Base-by-base conservation (phyloP, 2,113 vertebrate genomes). In the Psammodynastes pulverulentus region DNA sequence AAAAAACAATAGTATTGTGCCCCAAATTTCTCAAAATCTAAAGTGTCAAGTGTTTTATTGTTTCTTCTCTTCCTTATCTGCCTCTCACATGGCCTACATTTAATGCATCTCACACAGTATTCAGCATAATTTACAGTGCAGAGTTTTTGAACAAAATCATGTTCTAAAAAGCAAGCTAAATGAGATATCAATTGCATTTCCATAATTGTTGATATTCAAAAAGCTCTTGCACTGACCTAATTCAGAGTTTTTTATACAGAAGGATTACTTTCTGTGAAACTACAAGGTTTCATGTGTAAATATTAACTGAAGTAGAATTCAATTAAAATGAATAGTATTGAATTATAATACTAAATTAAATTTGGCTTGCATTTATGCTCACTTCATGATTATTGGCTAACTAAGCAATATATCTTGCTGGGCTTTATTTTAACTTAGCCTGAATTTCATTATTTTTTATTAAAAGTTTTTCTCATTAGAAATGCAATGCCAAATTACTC, bases 281-380 rank as follows among this genome's bases (percentile, higher is more conserved):
- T 87, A 93, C 48, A 12, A 91, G 45, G 56, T 84, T 54, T 92
- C n/a, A 56, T 34, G 94, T 92, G 92, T 90, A 96, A 93, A 92
- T 91, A 94, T 95, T 94, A 96, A 48, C 84, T 86, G 84, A 94
- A 93, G 89, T 92, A 53, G 92, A 94, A 95, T 93, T 95, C 92
- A 94, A 95, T 96, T 95, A 96, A 94, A 96, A 94, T 54, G 95
- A 95, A 96, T 96, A 89, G 96, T 94, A 93, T 45, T 56, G 43
- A 94, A 95, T 96, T 95, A 95, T 89, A 90, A 90, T 92, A 95
- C 86, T 95, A 91, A 97, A 96, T 89, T 24, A 91, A 96, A 95
- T 95, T 93, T 92, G 86, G 84, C 23, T 19, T 86, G 6, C 0
- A 19, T 95, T 97, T 97, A 95, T 91, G 92, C 91, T 67, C 72